phyloP scores from a whole-genome alignment of 2,888 invertebrate species.

The Euplexia lucipara region DNA sequence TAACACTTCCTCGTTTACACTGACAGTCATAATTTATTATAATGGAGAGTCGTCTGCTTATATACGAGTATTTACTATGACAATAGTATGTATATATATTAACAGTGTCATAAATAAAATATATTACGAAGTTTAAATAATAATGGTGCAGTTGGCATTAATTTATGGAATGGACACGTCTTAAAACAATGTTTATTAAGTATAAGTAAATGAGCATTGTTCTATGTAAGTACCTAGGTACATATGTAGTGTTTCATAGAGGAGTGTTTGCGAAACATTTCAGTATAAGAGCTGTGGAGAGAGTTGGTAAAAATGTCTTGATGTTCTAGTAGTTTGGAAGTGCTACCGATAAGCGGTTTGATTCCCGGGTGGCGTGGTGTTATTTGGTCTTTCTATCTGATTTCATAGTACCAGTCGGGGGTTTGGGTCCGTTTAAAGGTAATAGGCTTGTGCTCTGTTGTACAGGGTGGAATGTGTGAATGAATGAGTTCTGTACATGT shows the following conservation, averaged over 20 bases:
- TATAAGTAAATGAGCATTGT: slow-evolving; percentile 34
- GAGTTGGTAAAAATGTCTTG: no score
- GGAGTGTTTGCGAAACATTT: slow-evolving; percentile 13
- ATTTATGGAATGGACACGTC: slow-evolving; percentile 40
- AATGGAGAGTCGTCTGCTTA: slow-evolving; percentile 28
- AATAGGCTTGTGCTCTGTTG: no score
- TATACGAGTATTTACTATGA: slow-evolving; percentile 16
- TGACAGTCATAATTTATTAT: slow-evolving; percentile 40
- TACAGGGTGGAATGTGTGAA: no score
- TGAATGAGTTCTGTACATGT: no score
- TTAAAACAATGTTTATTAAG: slow-evolving; percentile 8
- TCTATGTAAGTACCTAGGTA: slow-evolving; percentile 9
- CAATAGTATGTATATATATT: slow-evolving; percentile 2
- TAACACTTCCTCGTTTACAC: slow-evolving; percentile 43
- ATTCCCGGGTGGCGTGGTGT: no score
- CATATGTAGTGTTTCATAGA: background rate
- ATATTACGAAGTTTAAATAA: no score
- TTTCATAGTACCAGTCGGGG: no score
- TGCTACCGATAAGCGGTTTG: no score
- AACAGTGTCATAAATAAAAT: background rate
- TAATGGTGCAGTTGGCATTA: slow-evolving; percentile 11
- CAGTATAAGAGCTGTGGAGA: background rate
- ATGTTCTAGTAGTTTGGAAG: no score
- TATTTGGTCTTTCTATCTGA: no score
- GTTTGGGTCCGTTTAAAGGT: no score